Evolutionary conservation across 92 coral and sea anemone species (phyloP).

Genomic region (Parazoanthus atlanticus): DNA sequence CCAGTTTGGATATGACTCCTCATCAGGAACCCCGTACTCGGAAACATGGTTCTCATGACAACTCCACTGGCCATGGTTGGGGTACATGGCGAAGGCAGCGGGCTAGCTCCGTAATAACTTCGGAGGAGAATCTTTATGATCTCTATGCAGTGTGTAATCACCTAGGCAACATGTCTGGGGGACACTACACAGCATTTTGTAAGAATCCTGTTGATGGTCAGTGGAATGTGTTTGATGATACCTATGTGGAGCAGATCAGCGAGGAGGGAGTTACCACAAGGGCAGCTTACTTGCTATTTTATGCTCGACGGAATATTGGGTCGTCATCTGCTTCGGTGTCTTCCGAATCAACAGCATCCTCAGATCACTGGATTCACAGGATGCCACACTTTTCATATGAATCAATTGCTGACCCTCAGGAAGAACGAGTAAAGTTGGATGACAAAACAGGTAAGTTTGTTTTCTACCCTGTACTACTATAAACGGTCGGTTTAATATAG

Average conservation of each 20-base stretch:
- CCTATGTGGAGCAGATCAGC: constrained; percentile 66
- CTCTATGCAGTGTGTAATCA: constrained; percentile 94
- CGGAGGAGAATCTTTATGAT: constrained; percentile 82
- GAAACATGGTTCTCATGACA: constrained; percentile 57
- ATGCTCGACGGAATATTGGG: constrained; percentile 72
- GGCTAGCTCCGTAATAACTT: constrained; percentile 51
- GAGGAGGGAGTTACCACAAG: constrained; percentile 63
- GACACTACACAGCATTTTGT: constrained; percentile 93
- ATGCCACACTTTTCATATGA: constrained; percentile 73
- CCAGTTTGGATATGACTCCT: constrained; percentile 79
- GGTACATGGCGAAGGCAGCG: constrained; percentile 71
- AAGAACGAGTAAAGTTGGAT: constrained; percentile 16
- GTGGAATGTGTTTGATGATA: constrained; percentile 90
- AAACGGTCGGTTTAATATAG: not conserved
- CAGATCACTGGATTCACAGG: constrained; percentile 87
- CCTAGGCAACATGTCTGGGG: constrained; percentile 93
- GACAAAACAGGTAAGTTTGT: constrained; percentile 39
- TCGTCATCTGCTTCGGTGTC: constrained; percentile 77
- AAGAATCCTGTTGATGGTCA: constrained; percentile 84
- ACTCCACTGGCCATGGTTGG: constrained; percentile 54
- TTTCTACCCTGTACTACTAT: not conserved
- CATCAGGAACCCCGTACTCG: constrained; percentile 81
- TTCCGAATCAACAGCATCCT: constrained; percentile 55
- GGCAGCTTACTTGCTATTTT: constrained; percentile 90
- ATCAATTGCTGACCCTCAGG: constrained; percentile 63